A percentile compares a stretch with the other conserved stretches of the same genome.
phyloP scores from a whole-genome alignment of 2,797 vertebrate genomes.

The Hoplostethus atlanticus region DNA sequence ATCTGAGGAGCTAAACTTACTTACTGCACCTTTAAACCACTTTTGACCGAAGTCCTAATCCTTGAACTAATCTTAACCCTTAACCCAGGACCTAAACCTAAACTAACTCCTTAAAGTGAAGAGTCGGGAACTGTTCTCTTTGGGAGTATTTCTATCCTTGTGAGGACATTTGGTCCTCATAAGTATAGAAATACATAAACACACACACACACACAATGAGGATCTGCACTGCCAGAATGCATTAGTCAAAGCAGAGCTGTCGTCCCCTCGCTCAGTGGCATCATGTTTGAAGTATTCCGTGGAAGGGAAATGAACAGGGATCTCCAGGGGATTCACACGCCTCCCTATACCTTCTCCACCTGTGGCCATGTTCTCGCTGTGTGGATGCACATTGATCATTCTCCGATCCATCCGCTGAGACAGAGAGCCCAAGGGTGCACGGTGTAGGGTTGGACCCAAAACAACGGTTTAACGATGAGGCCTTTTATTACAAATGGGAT shows the following conservation, averaged over 20 bases:
- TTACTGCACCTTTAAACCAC: too few relatives aligned
- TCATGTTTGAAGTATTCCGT: constrained; percentile 10
- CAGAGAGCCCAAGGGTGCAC: too few relatives aligned
- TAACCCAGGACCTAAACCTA: too few relatives aligned
- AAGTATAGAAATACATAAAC: background rate
- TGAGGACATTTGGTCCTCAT: too few relatives aligned
- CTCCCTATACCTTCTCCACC: constrained; percentile 8
- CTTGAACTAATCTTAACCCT: too few relatives aligned
- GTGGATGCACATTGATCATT: background rate
- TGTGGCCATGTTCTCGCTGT: constrained; percentile 4
- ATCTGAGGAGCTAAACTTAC: too few relatives aligned
- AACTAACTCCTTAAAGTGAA: too few relatives aligned
- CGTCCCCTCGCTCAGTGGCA: background rate
- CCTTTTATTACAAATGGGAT: too few relatives aligned
- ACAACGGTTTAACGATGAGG: too few relatives aligned
- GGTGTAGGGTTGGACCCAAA: background rate
- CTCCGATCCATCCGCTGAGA: background rate
- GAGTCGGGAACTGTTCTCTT: too few relatives aligned
- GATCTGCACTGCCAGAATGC: background rate
- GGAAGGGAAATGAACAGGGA: background rate
- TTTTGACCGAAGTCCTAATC: too few relatives aligned
- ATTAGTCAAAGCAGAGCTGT: background rate
- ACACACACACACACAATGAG: background rate
- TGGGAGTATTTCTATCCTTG: too few relatives aligned
- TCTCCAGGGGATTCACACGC: background rate